A percentile compares a stretch with the other conserved stretches of the same genome.
These are phyloP conservation scores for Hoplostethus atlanticus DNA, from an alignment of 2,797 vertebrate genomes.

Conservation along the genomic window DNA sequence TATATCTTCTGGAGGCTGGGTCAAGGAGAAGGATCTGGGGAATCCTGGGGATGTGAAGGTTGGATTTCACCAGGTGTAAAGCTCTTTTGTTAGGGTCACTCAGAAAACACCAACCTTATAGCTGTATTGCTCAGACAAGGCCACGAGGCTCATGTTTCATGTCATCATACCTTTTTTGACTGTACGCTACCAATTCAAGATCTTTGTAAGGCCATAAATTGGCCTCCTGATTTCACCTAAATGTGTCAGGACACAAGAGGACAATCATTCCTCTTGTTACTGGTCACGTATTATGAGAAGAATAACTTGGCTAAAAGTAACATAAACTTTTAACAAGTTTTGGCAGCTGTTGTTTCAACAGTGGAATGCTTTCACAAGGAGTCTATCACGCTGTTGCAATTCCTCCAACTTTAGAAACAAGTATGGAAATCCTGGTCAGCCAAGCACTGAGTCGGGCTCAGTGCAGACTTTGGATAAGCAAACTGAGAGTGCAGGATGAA, in stretches of 20 bases:
- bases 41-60: constrained; percentile 54
- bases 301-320: constrained; percentile 26
- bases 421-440: constrained; percentile 50
- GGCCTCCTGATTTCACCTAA: not conserved
- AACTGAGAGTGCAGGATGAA: constrained; percentile 73
- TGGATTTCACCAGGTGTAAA: constrained; percentile 63
- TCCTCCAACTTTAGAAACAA: constrained; percentile 58
- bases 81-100: constrained; percentile 39
- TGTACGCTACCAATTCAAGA: not conserved
- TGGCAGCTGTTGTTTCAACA: constrained; percentile 55
- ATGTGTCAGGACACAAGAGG: constrained; percentile 13
- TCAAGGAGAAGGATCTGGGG: constrained; percentile 58
- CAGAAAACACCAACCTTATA: constrained; percentile 23
- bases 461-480: constrained; percentile 71
- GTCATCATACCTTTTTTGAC: not conserved
- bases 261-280: constrained; percentile 4
- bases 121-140: not conserved
- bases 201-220: constrained; percentile 11
- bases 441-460: constrained; percentile 54
- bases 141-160: constrained; percentile 14
- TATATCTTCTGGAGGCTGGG: constrained; percentile 64
- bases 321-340: constrained; percentile 38
- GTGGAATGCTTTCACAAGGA: constrained; percentile 40
- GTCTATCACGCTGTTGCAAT: constrained; percentile 30
- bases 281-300: constrained; percentile 16